phyloP scores from a whole-genome alignment of 92 coral and sea anemone species.

The Palythoa caribaeorum region DNA sequence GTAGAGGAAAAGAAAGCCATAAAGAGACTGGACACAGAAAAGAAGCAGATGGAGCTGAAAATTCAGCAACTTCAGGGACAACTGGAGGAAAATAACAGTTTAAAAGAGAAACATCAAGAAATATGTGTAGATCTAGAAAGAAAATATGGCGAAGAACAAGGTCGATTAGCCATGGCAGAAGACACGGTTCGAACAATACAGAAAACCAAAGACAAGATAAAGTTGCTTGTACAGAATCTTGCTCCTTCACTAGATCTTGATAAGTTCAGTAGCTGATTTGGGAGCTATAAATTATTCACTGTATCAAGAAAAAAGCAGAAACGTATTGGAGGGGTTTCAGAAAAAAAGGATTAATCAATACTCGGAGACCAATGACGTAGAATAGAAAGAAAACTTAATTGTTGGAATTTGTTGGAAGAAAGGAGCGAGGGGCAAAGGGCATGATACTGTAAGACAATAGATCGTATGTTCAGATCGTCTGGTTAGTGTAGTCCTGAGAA shows the following conservation, averaged over 20 bases:
- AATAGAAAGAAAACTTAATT: no score
- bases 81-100: constrained; percentile 65
- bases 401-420: no score
- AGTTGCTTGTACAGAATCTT: constrained; percentile 92
- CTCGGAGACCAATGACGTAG: no score
- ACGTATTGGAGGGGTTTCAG: no score
- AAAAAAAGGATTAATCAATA: no score
- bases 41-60: constrained; percentile 72
- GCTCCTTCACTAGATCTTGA: constrained; percentile 91
- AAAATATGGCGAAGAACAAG: constrained; percentile 84
- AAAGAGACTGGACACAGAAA: constrained; percentile 84
- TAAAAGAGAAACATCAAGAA: constrained; percentile 69
- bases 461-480: no score
- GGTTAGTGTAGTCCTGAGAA: no score
- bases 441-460: no score
- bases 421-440: no score
- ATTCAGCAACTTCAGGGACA: constrained; percentile 84
- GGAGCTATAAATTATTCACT: neutral
- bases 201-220: constrained; percentile 95
- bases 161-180: constrained; percentile 83
- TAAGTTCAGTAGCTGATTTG: constrained; percentile 54
- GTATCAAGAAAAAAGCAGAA: neutral
- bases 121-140: constrained; percentile 80
- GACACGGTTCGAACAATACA: constrained; percentile 92
- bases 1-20: constrained; percentile 88